Conservation (phyloP, 2,797 vertebrate genomes). For the Sebastes steindachneri region DNA sequence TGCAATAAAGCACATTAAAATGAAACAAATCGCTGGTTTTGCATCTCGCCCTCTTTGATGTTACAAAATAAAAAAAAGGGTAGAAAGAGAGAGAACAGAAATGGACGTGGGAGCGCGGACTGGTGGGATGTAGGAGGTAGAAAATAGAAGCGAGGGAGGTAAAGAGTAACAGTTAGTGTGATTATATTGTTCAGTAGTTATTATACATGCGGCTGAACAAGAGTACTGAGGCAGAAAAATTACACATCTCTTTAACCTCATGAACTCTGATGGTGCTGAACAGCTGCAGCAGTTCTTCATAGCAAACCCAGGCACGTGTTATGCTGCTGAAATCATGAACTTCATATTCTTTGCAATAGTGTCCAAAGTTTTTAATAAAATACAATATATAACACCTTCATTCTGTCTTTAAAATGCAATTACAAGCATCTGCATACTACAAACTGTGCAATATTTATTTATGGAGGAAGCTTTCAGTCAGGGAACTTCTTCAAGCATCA, state of each 20-base stretch:
- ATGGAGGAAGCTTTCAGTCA: neutral
- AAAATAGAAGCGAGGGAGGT: neutral
- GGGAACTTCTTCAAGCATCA: neutral
- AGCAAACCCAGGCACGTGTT: neutral
- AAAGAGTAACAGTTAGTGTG: neutral
- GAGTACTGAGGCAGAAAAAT: conserved; percentile 17
- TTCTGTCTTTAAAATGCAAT: neutral
- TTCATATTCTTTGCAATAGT: neutral
- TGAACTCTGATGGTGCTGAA: neutral
- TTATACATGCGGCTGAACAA: conserved; percentile 2
- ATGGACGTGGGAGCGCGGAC: neutral
- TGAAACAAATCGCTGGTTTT: conserved; percentile 3
- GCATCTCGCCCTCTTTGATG: neutral
- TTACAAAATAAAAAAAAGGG: neutral
- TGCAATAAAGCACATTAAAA: conserved; percentile 12
- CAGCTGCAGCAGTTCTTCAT: neutral
- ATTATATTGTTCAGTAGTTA: conserved; percentile 6
- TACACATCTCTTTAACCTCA: conserved; percentile 7
- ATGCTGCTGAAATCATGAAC: neutral
- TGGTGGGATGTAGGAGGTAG: neutral
- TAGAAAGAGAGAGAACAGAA: neutral
- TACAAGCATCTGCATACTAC: too few species aligned
- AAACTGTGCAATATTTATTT: neutral
- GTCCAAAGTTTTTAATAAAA: neutral
- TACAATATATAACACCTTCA: neutral